A percentile compares a stretch with the other conserved stretches of the same genome.
phyloP scores from a whole-genome alignment of 2,888 invertebrate genomes.

The Meiosimyza decipiens region DNA sequence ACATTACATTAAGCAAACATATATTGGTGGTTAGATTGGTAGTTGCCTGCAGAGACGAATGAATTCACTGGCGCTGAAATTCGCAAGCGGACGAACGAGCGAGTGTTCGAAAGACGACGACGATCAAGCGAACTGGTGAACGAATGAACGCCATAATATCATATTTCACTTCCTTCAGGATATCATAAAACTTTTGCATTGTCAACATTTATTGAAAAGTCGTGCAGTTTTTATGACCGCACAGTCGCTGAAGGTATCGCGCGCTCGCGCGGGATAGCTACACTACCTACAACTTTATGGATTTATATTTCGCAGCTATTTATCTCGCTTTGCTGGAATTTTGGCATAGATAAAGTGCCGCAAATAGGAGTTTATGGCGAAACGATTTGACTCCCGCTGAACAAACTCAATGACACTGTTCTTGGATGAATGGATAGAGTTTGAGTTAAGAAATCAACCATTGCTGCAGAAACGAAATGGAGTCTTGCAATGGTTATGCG shows the following conservation, averaged over 20 bases:
- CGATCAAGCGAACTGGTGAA: not conserved
- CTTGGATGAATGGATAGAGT: slow-evolving; percentile 11
- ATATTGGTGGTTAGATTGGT: not conserved
- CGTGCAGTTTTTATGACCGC: slow-evolving; percentile 65
- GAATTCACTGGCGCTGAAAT: not conserved
- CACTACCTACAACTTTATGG: slow-evolving; percentile 51
- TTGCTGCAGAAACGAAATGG: not conserved
- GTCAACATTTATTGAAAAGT: slow-evolving; percentile 68
- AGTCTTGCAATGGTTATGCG: not conserved
- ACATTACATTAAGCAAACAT: slow-evolving; percentile 9
- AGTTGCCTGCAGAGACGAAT: slow-evolving; percentile 7
- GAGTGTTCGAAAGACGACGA: slow-evolving; percentile 1
- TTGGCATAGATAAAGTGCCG: slow-evolving; percentile 65
- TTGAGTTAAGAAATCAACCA: slow-evolving; percentile 8
- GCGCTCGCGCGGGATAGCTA: slow-evolving; percentile 38
- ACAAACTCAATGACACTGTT: slow-evolving; percentile 30
- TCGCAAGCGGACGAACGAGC: slow-evolving; percentile 39
- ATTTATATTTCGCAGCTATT: slow-evolving; percentile 63
- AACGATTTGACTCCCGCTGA: slow-evolving; percentile 56
- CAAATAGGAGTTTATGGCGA: slow-evolving; percentile 51
- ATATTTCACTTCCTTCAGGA: slow-evolving; percentile 67
- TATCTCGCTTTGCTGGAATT: slow-evolving; percentile 60
- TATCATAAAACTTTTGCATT: slow-evolving; percentile 66
- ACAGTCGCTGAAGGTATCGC: slow-evolving; percentile 35
- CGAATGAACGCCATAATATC: slow-evolving; percentile 59